These are phyloP conservation scores for Psilopogon haemacephalus DNA, from an alignment of 2,113 vertebrate species.

Conservation along the genomic window DNA sequence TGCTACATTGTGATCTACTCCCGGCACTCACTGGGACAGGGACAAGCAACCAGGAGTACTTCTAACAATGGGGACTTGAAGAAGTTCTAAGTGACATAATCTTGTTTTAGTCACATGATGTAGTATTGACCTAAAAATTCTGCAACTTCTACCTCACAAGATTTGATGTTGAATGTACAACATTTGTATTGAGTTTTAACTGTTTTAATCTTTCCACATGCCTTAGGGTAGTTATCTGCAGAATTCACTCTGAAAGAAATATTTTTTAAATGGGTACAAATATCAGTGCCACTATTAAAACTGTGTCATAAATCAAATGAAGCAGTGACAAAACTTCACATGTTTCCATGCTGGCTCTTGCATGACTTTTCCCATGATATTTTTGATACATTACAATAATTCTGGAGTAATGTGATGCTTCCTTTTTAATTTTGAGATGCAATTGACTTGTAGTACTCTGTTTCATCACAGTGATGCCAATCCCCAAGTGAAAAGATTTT, in stretches of 20 bases:
- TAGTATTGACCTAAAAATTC: background rate
- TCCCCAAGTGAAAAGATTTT: background rate
- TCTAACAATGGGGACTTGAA: background rate
- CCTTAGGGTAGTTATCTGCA: background rate
- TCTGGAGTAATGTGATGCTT: background rate
- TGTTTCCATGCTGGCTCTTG: background rate
- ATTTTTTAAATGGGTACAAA: background rate
- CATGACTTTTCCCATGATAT: background rate
- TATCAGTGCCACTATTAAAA: background rate
- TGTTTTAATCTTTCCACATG: background rate
- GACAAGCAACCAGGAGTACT: background rate
- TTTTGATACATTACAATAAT: background rate
- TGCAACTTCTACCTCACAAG: background rate
- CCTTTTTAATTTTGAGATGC: background rate
- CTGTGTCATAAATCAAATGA: background rate
- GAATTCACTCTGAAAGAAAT: background rate
- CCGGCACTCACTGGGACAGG: constrained; percentile 29
- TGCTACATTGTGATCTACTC: constrained; percentile 50
- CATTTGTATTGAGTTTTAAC: background rate
- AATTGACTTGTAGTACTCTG: background rate
- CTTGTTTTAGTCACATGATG: background rate
- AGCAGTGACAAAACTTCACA: background rate
- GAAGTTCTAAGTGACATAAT: constrained; percentile 34
- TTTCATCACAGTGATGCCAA: background rate
- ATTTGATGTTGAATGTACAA: background rate